Percentiles rank a stretch among this genome's conserved stretches.
These are phyloP conservation scores for Nipponacmea schrenckii DNA, from an alignment of 2,888 invertebrate genomes.

Conservation along the genomic window DNA sequence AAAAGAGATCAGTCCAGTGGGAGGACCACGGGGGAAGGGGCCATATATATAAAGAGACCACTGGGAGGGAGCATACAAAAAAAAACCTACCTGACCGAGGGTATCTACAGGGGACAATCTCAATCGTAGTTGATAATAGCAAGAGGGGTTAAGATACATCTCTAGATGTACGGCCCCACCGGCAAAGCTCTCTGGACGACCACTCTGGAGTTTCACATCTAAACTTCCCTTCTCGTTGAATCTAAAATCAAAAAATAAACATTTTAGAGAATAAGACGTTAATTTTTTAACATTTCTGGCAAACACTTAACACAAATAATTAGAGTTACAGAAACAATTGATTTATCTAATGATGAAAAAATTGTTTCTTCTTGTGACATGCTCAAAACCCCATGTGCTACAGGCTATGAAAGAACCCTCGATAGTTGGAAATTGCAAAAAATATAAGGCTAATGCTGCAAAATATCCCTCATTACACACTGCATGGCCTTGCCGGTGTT, in stretches of 20 bases:
- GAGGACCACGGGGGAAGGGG: too few relatives aligned
- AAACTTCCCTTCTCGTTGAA: conserved; percentile 43
- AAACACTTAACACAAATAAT: too few relatives aligned
- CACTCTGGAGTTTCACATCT: conserved; percentile 47
- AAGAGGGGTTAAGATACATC: conserved; percentile 60
- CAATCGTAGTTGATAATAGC: conserved; percentile 55
- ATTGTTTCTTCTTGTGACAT: not conserved
- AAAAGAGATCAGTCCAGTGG: too few relatives aligned
- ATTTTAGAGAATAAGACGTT: not conserved
- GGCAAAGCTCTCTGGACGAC: conserved; percentile 30
- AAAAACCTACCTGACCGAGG: conserved; percentile 50
- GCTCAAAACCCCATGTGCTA: too few relatives aligned
- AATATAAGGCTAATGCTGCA: too few relatives aligned
- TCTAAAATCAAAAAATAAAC: conserved; percentile 31
- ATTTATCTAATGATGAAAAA: not conserved
- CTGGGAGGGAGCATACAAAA: too few relatives aligned
- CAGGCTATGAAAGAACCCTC: too few relatives aligned
- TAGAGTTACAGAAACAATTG: not conserved
- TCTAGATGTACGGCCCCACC: conserved; percentile 47
- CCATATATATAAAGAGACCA: too few relatives aligned
- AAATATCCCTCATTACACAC: too few relatives aligned
- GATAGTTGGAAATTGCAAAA: too few relatives aligned
- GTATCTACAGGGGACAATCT: conserved; percentile 43
- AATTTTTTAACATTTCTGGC: not conserved
- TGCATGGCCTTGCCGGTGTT: too few relatives aligned